phyloP scores from a whole-genome alignment of 1,140 invertebrate species.

The Polypedilum vanderplanki region DNA sequence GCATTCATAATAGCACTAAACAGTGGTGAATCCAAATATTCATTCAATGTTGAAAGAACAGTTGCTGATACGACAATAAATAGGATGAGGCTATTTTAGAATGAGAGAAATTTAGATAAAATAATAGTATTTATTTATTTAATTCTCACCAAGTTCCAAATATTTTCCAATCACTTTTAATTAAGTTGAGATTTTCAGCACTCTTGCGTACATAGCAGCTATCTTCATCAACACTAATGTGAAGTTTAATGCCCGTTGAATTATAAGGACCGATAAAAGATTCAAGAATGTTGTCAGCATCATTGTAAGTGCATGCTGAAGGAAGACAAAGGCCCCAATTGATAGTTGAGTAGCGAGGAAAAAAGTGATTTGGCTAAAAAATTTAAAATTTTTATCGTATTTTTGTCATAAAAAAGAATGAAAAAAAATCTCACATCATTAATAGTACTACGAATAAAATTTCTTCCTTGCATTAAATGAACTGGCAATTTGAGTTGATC shows the following conservation, averaged over 20 bases:
- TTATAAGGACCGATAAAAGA: constrained; percentile 52
- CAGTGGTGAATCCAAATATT: constrained; percentile 40
- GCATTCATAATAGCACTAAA: constrained; percentile 38
- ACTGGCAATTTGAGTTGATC: constrained; percentile 51
- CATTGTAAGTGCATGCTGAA: constrained; percentile 50
- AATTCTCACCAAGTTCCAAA: constrained; percentile 46
- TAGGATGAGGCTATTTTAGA: neutral
- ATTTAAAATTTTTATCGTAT: neutral
- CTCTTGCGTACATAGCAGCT: constrained; percentile 52
- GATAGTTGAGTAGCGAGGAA: constrained; percentile 58
- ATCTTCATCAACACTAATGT: constrained; percentile 50
- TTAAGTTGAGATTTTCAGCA: constrained; percentile 38
- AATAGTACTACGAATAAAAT: constrained; percentile 53
- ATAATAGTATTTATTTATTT: constrained; percentile 34
- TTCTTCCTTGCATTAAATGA: constrained; percentile 53
- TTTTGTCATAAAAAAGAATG: neutral
- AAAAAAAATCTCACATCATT: constrained; percentile 56
- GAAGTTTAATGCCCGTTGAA: constrained; percentile 50
- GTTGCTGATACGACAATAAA: constrained; percentile 38
- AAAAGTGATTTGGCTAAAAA: constrained; percentile 57
- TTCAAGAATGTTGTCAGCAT: constrained; percentile 51
- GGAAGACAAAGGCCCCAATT: constrained; percentile 64
- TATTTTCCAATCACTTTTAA: constrained; percentile 45
- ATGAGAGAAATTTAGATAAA: constrained; percentile 14
- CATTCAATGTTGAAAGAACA: constrained; percentile 43